Evolutionary conservation across 2,797 vertebrate species (phyloP).

Genomic region (Melanotaenia parkinsoni): DNA sequence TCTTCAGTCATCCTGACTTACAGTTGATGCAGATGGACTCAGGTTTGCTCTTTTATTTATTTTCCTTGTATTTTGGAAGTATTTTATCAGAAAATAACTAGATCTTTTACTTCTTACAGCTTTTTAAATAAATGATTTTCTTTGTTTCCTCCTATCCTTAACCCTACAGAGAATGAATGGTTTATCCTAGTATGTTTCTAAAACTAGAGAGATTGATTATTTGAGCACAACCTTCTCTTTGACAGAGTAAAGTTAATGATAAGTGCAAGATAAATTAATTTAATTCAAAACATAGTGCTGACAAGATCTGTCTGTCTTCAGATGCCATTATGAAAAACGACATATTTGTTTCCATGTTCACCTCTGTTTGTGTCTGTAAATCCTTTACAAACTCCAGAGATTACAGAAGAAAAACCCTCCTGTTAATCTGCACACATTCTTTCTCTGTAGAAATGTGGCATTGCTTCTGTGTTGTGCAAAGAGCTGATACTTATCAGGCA

Average conservation of each 20-base stretch:
- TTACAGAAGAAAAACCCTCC: background rate
- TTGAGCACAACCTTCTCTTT: background rate
- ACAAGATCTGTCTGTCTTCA: no score
- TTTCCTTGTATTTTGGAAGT: background rate
- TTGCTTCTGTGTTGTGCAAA: background rate
- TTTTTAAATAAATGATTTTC: background rate
- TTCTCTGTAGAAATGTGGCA: background rate
- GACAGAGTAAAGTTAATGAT: background rate
- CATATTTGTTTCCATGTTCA: background rate
- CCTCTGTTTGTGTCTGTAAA: background rate
- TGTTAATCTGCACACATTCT: background rate
- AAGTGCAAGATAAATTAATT: background rate
- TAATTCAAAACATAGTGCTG: background rate
- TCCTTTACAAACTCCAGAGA: background rate
- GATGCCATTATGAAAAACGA: background rate
- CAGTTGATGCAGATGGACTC: constrained; percentile 95
- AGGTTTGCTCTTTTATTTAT: constrained; percentile 77
- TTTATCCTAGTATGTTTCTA: background rate
- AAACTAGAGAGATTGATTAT: background rate
- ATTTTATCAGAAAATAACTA: background rate
- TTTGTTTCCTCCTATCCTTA: background rate
- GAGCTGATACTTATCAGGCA: background rate
- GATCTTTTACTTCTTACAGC: background rate
- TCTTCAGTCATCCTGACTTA: constrained; percentile 88
- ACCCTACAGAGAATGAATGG: background rate